These are phyloP conservation scores for Ophioninae sp. DNA, from an alignment of 2,888 invertebrate species.

Conservation along the genomic window DNA sequence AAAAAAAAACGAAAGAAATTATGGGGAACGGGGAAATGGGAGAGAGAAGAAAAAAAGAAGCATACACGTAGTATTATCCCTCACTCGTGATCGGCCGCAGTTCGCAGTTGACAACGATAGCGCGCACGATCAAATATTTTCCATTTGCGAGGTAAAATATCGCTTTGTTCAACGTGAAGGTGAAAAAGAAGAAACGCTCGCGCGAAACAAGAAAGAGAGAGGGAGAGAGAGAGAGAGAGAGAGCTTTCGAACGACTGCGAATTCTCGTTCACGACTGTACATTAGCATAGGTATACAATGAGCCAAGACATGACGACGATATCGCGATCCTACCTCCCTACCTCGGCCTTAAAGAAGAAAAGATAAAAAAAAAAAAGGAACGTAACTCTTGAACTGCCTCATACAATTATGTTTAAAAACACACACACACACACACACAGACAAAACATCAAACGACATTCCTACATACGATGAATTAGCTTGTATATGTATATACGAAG, in stretches of 20 bases:
- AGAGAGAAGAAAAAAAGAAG: not conserved
- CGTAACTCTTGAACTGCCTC: slow-evolving; percentile 62
- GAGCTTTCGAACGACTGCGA: slow-evolving; percentile 30
- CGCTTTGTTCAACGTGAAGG: not conserved
- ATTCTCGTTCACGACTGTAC: slow-evolving; percentile 51
- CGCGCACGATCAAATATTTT: slow-evolving; percentile 21
- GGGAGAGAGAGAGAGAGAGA: not conserved
- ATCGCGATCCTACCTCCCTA: slow-evolving; percentile 64
- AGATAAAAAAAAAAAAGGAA: slow-evolving; percentile 8
- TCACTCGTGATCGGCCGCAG: slow-evolving; percentile 7
- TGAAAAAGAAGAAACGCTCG: not conserved
- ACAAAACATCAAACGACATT: slow-evolving; percentile 61
- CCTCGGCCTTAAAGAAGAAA: slow-evolving; percentile 61
- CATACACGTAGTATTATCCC: slow-evolving; percentile 33
- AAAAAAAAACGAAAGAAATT: not conserved
- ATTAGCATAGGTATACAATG: slow-evolving; percentile 59
- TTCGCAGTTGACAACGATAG: not conserved
- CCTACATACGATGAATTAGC: slow-evolving; percentile 61
- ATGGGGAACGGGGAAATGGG: not conserved
- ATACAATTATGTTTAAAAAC: slow-evolving; percentile 53
- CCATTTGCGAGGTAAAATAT: slow-evolving; percentile 18
- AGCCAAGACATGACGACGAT: slow-evolving; percentile 63
- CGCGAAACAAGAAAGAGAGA: not conserved
- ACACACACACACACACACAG: slow-evolving; percentile 33
- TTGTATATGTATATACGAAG: slow-evolving; percentile 50